Evolutionary conservation across 2,113 vertebrate species (phyloP), one percentile per base, ranked within the genome.

Genomic region (Cervus canadensis): DNA sequence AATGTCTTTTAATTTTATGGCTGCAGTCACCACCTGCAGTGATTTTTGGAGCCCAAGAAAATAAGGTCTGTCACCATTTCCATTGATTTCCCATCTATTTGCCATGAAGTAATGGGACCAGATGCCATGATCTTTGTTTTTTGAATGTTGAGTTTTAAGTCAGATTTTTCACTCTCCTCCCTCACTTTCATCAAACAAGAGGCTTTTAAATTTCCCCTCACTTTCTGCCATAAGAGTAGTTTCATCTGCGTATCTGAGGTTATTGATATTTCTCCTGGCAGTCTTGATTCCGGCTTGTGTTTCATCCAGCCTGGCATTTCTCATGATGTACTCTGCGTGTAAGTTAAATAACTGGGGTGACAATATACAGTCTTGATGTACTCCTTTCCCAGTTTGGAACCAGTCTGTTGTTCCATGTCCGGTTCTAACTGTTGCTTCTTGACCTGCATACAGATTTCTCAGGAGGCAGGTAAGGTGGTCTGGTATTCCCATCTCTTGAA

Each of bases 241-340:
- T 9, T 71, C 9, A 71, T 71, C 17, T 36, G n/a, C 19, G 36
- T 71, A 21, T 36, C 64, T 71, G n/a, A 71, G 4, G n/a, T 64
- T n/a, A 64, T 17, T 64, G 30, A n/a, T 64, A 67, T n/a, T 67
- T 67, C 16, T n/a, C 30, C 30, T 10, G 33, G 33, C 4, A 67
- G 2, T 67, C 33, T n/a, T n/a, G n/a, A 71, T 21, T 71, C n/a
- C 0, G 0, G 64, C 9, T 71, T 71, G 19, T 71, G n/a, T 1
- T 23, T 71, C 64, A 11, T 36, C n/a, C 64, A 71, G 64, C 19
- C 64, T 12, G 1, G n/a, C 64, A 36, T 71, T 71, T 71, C n/a
- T 36, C 17, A 71, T 36, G 64, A 71, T 71, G 64, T 36, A 36
- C 4, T 71, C 9, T 36, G n/a, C 4, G 10, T n/a, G 19, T 10